Base-by-base conservation (phyloP, 2,113 vertebrate species). In the Rhinoderma darwinii region DNA sequence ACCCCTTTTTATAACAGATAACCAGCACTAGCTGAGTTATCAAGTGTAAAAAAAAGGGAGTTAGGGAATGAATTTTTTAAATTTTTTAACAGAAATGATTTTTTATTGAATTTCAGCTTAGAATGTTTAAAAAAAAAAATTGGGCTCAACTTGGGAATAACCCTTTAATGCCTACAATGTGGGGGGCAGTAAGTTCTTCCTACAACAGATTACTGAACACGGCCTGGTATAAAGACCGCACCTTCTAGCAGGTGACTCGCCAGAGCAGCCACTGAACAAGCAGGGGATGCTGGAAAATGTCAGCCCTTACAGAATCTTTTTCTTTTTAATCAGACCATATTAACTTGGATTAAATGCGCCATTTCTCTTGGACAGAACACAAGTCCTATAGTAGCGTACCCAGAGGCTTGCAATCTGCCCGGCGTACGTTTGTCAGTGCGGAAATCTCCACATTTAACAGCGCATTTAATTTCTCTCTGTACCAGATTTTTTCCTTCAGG, bases 401-500 rank as follows among this genome's bases (percentile, higher is more conserved):
- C 68, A 72, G 32, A 41, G 68, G 68, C 35, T 72, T 4, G 7
- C 66, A 70, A 70, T 70, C 68, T 2, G 68, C 68, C 22, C 12
- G 17, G 1, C 9, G n/a, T 14, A 1, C 27, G 59, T 10, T 2
- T 11, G 59, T 30, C 59, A 2, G 5, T 20, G 63, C 63, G 17
- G 63, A 68, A 32, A 25, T 41, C 41, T 72, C 68, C 68, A 72
- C 37, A 25, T 72, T 72, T 72, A 72, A 39, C 20, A 20, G 0
- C 41, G 18, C 18, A 39, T 66, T 82, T 66, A 2, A 82, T 82
- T 37, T 3, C 79, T 63, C 35, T 25, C 14, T 5, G 6, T 63
- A 14, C 25, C 37, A 66, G 37, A 43, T 63, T 63, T 61, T n/a
- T 56, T 43, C 20, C 79, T 61, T 63, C 43, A 63, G 79, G 79